phyloP scores from a whole-genome alignment of 2,113 vertebrate species.

The Acinonyx jubatus region DNA sequence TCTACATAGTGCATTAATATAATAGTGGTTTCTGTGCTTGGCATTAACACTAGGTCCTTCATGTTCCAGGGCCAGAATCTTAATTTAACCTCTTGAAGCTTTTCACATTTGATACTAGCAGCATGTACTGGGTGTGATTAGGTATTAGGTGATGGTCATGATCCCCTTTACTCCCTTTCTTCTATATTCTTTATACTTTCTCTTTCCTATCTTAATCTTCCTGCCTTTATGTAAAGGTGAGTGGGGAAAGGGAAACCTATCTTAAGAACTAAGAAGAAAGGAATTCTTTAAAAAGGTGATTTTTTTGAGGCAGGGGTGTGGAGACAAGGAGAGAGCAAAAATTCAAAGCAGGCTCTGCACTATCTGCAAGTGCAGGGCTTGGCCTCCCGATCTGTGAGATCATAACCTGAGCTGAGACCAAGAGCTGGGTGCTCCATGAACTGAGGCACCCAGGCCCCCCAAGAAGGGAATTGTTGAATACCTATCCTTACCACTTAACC shows the following conservation, averaged over 20 bases:
- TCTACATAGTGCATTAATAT: not conserved
- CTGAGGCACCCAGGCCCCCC: too few relatives aligned
- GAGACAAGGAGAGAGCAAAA: too few relatives aligned
- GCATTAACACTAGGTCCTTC: not conserved
- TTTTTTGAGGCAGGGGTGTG: too few relatives aligned
- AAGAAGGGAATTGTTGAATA: not conserved
- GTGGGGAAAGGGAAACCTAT: not conserved
- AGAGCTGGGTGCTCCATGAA: too few relatives aligned
- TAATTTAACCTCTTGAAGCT: not conserved
- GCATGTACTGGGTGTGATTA: not conserved
- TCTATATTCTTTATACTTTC: not conserved
- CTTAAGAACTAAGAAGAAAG: not conserved
- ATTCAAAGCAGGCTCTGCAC: too few relatives aligned
- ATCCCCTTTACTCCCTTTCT: not conserved
- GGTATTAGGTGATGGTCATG: not conserved
- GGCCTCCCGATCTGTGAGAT: too few relatives aligned
- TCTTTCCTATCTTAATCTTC: not conserved
- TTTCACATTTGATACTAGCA: not conserved
- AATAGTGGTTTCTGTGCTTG: not conserved
- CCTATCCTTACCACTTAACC: not conserved
- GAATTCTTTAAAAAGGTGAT: not conserved
- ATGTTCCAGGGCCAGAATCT: not conserved
- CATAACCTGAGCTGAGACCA: too few relatives aligned
- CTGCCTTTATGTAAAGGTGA: not conserved
- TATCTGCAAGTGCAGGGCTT: too few relatives aligned